Evolutionary conservation across 2,113 vertebrate species (phyloP).

Genomic region (Todiramphus chloris): DNA sequence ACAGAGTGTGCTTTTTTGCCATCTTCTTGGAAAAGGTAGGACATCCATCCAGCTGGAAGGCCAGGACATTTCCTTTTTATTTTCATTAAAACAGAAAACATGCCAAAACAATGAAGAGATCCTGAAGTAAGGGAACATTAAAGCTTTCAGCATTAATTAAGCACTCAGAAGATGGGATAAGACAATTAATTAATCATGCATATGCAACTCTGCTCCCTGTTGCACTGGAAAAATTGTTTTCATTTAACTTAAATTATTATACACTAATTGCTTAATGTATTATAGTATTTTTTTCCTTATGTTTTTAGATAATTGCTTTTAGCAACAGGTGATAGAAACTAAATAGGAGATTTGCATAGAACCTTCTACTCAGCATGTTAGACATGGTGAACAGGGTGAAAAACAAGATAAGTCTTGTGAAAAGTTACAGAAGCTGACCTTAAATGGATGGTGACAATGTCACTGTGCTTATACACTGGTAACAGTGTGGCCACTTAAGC

Average conservation of each 20-base stretch:
- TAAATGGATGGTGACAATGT: neutral
- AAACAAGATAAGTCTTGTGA: neutral
- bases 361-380: neutral
- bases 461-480: neutral
- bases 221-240: conserved; percentile 8
- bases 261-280: neutral
- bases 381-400: neutral
- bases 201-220: neutral
- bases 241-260: neutral
- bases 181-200: neutral
- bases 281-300: neutral
- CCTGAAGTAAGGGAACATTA: neutral
- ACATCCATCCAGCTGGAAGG: neutral
- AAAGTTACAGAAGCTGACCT: neutral
- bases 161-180: neutral
- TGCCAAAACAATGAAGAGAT: neutral
- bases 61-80: neutral
- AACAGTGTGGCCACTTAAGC: neutral
- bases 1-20: neutral
- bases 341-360: neutral
- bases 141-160: conserved; percentile 25
- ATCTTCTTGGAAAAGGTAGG: neutral
- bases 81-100: neutral
- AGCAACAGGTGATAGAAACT: neutral
- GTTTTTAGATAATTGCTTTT: neutral